Evolutionary conservation across 2,113 vertebrate genomes (phyloP), one percentile per base, ranked within the genome.

Genomic region (Orycteropus afer): DNA sequence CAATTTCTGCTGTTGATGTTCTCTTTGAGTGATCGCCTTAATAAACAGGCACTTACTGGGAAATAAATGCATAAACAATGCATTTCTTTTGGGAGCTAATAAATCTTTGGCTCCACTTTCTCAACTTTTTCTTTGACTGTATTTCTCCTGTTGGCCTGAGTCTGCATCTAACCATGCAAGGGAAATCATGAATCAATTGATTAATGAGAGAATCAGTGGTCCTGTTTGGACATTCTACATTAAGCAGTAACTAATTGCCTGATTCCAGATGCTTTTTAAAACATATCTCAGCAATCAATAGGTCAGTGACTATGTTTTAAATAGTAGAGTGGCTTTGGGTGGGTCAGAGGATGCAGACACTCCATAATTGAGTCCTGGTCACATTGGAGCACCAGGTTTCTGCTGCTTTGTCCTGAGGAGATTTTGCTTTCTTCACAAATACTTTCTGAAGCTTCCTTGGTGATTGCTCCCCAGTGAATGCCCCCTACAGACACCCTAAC

Each of bases 161-260:
- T 87, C 77, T 57, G 83, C 86, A 95, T 94, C 87, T 93, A 93
- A n/a, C 20, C 84, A 93, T 80, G 29, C 92, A 83, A 96, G 93
- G 79, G 96, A 98, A 99, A 98, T 98, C 98, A 99, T 98, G 98
- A 99, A 98, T 98, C 98, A 97, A 98, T 98, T 99, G 98, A 99
- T 99, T 98, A 99, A 98, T 99, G 98, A 97, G 96, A 93, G 97
- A 98, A 98, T 99, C 98, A 14, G 99, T 99, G 98, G 84, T 97
- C 94, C 96, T 99, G 98, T 99, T 99, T 99, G 98, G 99, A 99
- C 99, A 99, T 99, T 99, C 98, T 98, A 97, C 99, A 99, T 99
- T 99, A 99, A 99, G 98, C 97, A 98, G 98, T 98, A 99, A 99
- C 99, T 99, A 99, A 99, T 99, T 99, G 99, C 97, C 97, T 96